Evolutionary conservation across 2,888 invertebrate genomes (phyloP).

Genomic region (Drosophila hawaiiensis): DNA sequence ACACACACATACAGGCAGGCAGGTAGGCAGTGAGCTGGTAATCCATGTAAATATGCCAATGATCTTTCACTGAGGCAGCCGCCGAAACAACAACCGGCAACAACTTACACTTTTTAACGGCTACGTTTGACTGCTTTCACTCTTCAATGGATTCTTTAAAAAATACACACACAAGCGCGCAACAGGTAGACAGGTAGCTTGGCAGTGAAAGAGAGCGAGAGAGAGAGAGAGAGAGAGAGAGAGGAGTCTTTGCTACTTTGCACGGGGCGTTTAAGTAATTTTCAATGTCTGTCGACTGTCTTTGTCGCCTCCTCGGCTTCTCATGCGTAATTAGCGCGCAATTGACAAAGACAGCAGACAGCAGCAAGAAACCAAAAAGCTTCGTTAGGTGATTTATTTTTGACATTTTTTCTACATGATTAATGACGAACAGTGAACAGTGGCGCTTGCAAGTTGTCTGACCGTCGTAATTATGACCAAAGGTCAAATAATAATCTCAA

Average conservation of each 20-base stretch:
- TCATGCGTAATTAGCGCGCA: slow-evolving; percentile 43
- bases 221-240: slow-evolving; percentile 1
- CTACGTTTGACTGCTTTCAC: slow-evolving; percentile 65
- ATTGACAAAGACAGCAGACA: slow-evolving; percentile 26
- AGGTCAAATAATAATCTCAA: background rate
- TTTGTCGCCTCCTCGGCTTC: slow-evolving; percentile 6
- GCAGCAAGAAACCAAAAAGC: background rate
- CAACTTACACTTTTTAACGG: slow-evolving; percentile 72
- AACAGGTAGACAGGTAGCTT: slow-evolving; percentile 14
- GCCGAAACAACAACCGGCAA: slow-evolving; percentile 25
- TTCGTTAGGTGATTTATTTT: slow-evolving; percentile 10
- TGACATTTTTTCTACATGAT: slow-evolving; percentile 30
- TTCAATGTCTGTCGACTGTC: slow-evolving; percentile 27
- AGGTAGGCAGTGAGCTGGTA: slow-evolving; percentile 21
- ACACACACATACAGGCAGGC: background rate
- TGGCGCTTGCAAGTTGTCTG: background rate
- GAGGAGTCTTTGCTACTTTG: background rate
- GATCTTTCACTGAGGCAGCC: slow-evolving; percentile 53
- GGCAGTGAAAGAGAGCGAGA: slow-evolving; percentile 16
- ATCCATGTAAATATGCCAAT: slow-evolving; percentile 64
- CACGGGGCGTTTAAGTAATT: slow-evolving; percentile 61
- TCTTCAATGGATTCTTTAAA: slow-evolving; percentile 73
- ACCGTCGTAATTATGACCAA: background rate
- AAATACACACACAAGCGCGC: slow-evolving; percentile 11
- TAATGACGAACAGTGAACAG: slow-evolving; percentile 30